Conservation (phyloP, 2,888 invertebrate species). For the Galerucella nymphaeae region DNA sequence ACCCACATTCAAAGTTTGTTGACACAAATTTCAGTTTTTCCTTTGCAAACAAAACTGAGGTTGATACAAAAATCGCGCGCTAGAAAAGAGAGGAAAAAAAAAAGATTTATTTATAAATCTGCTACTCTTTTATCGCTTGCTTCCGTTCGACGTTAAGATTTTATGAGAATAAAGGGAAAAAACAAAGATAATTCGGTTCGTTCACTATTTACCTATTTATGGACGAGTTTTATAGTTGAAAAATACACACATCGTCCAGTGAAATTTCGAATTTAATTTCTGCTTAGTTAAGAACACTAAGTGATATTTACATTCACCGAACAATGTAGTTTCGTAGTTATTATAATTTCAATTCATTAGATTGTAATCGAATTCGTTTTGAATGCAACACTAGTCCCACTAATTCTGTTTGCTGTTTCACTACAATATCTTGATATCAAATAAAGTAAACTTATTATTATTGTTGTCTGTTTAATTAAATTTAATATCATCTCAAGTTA, state of each 20-base stretch:
- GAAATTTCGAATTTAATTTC: neutral
- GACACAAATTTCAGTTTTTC: neutral
- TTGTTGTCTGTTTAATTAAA: neutral
- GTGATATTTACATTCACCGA: neutral
- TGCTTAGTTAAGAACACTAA: neutral
- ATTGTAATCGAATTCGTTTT: conserved; percentile 25
- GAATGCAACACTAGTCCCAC: conserved; percentile 15
- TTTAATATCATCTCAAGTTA: too few species aligned
- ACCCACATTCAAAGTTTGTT: conserved; percentile 4
- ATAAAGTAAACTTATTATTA: conserved; percentile 20
- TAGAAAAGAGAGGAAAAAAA: neutral
- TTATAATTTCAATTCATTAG: conserved; percentile 28
- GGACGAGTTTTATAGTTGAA: too few species aligned
- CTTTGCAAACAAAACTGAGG: conserved; percentile 1
- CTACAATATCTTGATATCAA: conserved; percentile 17
- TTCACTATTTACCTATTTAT: neutral
- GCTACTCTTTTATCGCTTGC: neutral
- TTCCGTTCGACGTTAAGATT: conserved; percentile 1
- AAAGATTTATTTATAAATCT: conserved; percentile 1
- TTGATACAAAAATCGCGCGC: neutral
- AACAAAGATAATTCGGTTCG: neutral
- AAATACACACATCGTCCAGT: too few species aligned
- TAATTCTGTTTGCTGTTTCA: conserved; percentile 26
- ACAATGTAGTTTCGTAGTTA: conserved; percentile 9
- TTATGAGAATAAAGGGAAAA: neutral